Percentiles rank a stretch among this genome's conserved stretches.
phyloP scores from a whole-genome alignment of 2,797 vertebrate genomes.

The Peromyscus melanophrys region DNA sequence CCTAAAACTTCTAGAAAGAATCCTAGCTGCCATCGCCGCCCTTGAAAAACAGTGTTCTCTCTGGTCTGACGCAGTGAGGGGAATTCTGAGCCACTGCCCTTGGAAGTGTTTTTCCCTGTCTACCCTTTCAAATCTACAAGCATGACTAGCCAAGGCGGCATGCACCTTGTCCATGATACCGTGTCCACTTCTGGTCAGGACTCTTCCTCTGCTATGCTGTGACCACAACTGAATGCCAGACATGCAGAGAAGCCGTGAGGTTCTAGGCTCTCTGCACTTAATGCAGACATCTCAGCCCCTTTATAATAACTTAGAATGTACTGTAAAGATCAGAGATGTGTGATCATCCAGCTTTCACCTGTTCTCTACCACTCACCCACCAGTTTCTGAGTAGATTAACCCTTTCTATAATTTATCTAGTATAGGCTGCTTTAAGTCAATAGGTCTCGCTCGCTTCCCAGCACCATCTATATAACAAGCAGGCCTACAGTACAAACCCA shows the following conservation, averaged over 20 bases:
- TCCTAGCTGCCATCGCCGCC: not conserved
- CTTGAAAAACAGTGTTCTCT: slow-evolving; percentile 1
- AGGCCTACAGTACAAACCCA: not conserved
- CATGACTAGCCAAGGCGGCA: not conserved
- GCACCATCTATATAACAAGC: not conserved
- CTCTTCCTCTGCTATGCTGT: not conserved
- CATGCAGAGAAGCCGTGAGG: not conserved
- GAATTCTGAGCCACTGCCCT: not conserved
- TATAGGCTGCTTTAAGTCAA: not conserved
- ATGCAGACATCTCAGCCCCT: not conserved
- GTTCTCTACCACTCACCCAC: not conserved
- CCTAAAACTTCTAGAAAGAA: not conserved
- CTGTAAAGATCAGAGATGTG: not conserved
- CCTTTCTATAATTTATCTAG: not conserved
- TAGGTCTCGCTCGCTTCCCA: not conserved
- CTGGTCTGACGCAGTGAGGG: not conserved
- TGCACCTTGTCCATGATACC: not conserved
- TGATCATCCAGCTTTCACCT: not conserved
- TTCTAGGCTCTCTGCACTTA: not conserved
- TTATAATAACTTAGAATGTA: slow-evolving; percentile 20
- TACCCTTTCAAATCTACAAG: slow-evolving; percentile 12
- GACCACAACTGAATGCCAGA: not conserved
- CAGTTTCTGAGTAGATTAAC: slow-evolving; percentile 3
- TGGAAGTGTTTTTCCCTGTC: not conserved
- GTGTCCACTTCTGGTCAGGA: not conserved